Evolutionary conservation across 2,113 vertebrate species (phyloP).

Genomic region (Clupea harengus): DNA sequence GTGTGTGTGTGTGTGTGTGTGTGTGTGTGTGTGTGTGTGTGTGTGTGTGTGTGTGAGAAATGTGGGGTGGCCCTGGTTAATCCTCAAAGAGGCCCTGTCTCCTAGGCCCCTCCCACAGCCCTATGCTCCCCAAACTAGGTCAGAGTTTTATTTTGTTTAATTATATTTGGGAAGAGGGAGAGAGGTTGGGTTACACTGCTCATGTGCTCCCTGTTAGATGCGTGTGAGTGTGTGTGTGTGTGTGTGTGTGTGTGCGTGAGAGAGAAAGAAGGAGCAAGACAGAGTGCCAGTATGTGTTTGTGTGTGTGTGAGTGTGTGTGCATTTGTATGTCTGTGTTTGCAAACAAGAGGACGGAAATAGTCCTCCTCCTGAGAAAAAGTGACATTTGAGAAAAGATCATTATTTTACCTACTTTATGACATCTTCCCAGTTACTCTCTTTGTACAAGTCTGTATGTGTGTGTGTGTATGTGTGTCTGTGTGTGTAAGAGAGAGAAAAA

Average conservation of each 20-base stretch:
- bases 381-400: background rate
- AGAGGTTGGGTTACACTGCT: constrained; percentile 43
- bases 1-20: constrained; percentile 19
- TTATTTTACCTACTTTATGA: background rate
- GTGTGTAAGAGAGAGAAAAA: background rate
- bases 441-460: background rate
- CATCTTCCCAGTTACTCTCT: background rate
- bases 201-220: constrained; percentile 38
- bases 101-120: constrained; percentile 22
- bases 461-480: background rate
- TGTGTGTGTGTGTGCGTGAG: background rate
- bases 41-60: background rate
- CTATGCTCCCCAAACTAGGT: constrained; percentile 54
- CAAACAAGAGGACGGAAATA: background rate
- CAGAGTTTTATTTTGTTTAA: constrained; percentile 57
- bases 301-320: background rate
- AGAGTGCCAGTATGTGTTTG: background rate
- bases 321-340: background rate
- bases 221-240: background rate
- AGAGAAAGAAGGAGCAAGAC: background rate
- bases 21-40: constrained; percentile 1
- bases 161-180: constrained; percentile 52
- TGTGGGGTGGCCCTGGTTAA: constrained; percentile 32
- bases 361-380: constrained; percentile 15
- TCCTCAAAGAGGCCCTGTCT: constrained; percentile 50